A percentile compares a stretch with the other conserved stretches of the same genome.
Evolutionary conservation across 2,888 invertebrate genomes (phyloP).

Genomic region (Meloe dianella): DNA sequence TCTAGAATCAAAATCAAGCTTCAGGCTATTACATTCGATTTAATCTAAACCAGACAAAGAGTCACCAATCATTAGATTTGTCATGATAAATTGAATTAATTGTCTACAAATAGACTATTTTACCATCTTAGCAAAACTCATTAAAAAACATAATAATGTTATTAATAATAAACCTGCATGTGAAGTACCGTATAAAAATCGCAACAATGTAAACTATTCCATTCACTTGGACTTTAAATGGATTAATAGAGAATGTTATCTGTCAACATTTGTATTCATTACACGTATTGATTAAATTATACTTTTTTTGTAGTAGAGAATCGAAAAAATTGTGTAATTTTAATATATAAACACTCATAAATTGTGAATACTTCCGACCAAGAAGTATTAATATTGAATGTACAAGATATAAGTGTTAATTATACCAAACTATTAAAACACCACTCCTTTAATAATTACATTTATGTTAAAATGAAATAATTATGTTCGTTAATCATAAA

Average conservation of each 20-base stretch:
- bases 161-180: slow-evolving; percentile 13
- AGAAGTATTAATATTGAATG: too few species aligned
- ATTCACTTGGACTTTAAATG: slow-evolving; percentile 33
- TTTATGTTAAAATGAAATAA: too few species aligned
- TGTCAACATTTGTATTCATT: slow-evolving; percentile 23
- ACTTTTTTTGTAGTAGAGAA: slow-evolving; percentile 3
- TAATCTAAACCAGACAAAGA: not conserved
- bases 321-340: not conserved
- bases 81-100: slow-evolving; percentile 11
- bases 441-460: too few species aligned
- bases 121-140: not conserved
- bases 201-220: slow-evolving; percentile 25
- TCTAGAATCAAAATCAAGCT: not conserved
- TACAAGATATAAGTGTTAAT: too few species aligned
- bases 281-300: slow-evolving; percentile 27
- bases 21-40: not conserved
- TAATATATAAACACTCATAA: too few species aligned
- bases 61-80: slow-evolving; percentile 14
- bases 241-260: slow-evolving; percentile 24
- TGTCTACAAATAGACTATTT: not conserved
- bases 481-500: too few species aligned
- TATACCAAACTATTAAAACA: too few species aligned
- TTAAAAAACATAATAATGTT: too few species aligned
- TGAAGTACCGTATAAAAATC: slow-evolving; percentile 19
- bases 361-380: too few species aligned